These are phyloP conservation scores for Sciurus niger DNA, from an alignment of 2,113 vertebrate genomes.

Conservation along the genomic window DNA sequence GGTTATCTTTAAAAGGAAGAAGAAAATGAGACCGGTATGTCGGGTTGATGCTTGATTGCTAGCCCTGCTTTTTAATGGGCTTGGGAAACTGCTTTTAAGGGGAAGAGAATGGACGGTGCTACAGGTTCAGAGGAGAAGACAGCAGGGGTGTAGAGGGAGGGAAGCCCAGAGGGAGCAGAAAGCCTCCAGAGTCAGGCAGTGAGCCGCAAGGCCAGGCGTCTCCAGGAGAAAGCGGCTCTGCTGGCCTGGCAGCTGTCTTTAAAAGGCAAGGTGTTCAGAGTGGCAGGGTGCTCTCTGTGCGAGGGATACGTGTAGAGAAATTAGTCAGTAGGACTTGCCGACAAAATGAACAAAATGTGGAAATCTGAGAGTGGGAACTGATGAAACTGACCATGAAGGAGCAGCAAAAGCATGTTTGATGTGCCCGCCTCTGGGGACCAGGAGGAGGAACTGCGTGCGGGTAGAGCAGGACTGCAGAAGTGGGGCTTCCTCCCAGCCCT, in stretches of 20 bases:
- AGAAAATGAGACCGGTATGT: neutral
- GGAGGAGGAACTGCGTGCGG: neutral
- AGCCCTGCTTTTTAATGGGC: neutral
- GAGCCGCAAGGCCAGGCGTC: neutral
- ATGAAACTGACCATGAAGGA: neutral
- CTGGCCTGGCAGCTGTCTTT: neutral
- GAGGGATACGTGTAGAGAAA: neutral
- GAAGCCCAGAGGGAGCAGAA: neutral
- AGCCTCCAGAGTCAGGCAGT: neutral
- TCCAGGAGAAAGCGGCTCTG: neutral
- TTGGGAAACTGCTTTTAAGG: constrained; percentile 37
- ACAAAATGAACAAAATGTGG: neutral
- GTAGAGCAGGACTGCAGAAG: neutral
- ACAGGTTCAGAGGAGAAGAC: neutral
- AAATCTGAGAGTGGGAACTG: neutral
- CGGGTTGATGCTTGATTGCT: neutral
- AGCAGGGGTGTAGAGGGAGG: neutral
- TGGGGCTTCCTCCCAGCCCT: neutral
- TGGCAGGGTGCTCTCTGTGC: neutral
- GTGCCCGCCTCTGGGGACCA: neutral
- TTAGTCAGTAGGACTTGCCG: neutral
- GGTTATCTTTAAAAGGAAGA: neutral
- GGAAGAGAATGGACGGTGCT: neutral
- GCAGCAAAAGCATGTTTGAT: neutral
- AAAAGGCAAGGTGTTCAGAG: neutral